Evolutionary conservation across 1,140 invertebrate species (phyloP).

Genomic region (Mylabris phalerata): DNA sequence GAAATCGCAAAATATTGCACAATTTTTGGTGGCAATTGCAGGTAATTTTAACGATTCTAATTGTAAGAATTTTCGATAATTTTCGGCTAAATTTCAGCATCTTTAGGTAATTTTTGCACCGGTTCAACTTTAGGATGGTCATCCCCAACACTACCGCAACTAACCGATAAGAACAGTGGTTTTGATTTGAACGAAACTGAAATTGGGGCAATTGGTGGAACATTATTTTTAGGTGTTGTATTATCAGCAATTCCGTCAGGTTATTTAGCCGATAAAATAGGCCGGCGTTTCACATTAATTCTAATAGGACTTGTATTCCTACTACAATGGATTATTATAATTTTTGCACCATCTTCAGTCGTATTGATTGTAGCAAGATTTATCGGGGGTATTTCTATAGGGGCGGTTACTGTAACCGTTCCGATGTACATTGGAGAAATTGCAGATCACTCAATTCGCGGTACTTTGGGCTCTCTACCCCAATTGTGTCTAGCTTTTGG

Average conservation of each 20-base stretch:
- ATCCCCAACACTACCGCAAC: constrained; percentile 58
- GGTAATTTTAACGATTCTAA: too few species aligned
- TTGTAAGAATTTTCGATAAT: too few species aligned
- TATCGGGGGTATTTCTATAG: constrained; percentile 22
- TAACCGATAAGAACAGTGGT: constrained; percentile 31
- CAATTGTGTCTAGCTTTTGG: not conserved
- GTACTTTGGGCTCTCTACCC: not conserved
- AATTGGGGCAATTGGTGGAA: too few species aligned
- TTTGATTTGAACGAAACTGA: too few species aligned
- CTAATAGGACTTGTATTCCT: constrained; percentile 53
- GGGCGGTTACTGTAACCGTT: constrained; percentile 22
- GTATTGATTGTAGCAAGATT: constrained; percentile 48
- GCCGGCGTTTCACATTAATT: constrained; percentile 61
- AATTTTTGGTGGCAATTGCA: too few species aligned
- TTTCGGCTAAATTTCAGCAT: too few species aligned
- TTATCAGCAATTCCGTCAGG: not conserved
- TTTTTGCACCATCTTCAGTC: constrained; percentile 44
- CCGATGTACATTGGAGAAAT: constrained; percentile 33
- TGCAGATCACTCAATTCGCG: constrained; percentile 12
- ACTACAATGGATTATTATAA: constrained; percentile 59
- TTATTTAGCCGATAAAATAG: constrained; percentile 45
- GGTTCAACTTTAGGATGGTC: constrained; percentile 69
- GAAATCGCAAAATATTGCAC: too few species aligned
- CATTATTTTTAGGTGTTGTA: not conserved
- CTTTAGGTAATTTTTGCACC: constrained; percentile 55